phyloP scores from a whole-genome alignment of 2,113 vertebrate species.

The Puntigrus tetrazona region DNA sequence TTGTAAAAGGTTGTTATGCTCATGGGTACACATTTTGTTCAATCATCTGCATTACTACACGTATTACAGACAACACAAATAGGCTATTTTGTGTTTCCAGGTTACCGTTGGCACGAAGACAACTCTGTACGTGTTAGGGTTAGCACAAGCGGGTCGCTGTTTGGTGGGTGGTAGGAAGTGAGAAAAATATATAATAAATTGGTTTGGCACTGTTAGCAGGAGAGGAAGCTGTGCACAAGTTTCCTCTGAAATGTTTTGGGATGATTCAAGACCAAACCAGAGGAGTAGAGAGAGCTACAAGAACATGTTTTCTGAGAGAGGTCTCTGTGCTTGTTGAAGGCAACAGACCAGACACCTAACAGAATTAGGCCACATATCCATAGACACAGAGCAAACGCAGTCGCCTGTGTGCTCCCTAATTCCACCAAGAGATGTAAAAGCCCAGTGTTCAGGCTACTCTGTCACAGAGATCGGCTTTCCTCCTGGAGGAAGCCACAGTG shows the following conservation, averaged over 20 bases:
- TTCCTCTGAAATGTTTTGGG: constrained; percentile 23
- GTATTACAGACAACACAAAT: constrained; percentile 46
- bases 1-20: too few relatives aligned
- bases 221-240: constrained; percentile 42
- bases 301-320: constrained; percentile 25
- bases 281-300: not conserved
- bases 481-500: constrained; percentile 13
- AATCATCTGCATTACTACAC: too few relatives aligned
- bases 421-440: not conserved
- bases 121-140: constrained; percentile 41
- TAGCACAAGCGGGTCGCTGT: constrained; percentile 12
- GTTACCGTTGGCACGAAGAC: constrained; percentile 40
- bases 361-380: constrained; percentile 41
- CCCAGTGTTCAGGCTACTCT: not conserved
- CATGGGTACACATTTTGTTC: too few relatives aligned
- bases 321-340: constrained; percentile 24
- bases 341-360: constrained; percentile 30
- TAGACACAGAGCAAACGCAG: constrained; percentile 3
- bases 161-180: constrained; percentile 38
- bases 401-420: not conserved
- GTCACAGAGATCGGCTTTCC: constrained; percentile 6
- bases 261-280: constrained; percentile 14
- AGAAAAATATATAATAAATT: constrained; percentile 47
- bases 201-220: constrained; percentile 20
- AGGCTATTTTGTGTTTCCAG: constrained; percentile 55